Evolutionary conservation across 2,113 vertebrate species (phyloP).

Genomic region (Forbesichthys agassizii): DNA sequence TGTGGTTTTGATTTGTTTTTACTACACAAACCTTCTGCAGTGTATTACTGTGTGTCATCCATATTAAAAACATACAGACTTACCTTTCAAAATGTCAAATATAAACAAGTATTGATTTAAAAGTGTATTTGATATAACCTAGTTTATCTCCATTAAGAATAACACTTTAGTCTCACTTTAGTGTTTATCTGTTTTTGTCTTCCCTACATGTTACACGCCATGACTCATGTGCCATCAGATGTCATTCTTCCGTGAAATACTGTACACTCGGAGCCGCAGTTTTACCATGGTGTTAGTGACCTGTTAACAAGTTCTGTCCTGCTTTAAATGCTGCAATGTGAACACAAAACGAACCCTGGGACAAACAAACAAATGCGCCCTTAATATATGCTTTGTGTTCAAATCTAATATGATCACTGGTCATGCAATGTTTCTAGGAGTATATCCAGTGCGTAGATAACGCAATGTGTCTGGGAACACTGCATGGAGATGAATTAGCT

Average conservation of each 20-base stretch:
- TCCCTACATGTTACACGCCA: too few species aligned
- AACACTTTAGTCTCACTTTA: neutral
- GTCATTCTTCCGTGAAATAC: too few species aligned
- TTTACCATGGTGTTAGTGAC: too few species aligned
- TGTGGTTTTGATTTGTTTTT: neutral
- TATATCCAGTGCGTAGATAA: constrained; percentile 20
- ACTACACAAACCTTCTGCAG: neutral
- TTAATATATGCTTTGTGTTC: neutral
- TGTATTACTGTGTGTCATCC: neutral
- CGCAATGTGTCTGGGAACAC: constrained; percentile 36
- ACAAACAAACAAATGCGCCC: too few species aligned
- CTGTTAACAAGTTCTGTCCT: too few species aligned
- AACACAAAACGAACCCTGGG: too few species aligned
- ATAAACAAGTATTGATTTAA: too few species aligned
- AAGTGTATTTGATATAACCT: neutral
- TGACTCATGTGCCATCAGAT: neutral
- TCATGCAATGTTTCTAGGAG: constrained; percentile 29
- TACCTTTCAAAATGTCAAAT: too few species aligned
- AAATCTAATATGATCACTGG: constrained; percentile 19
- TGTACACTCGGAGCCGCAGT: too few species aligned
- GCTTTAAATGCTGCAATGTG: too few species aligned
- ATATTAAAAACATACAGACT: neutral
- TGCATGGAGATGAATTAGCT: constrained; percentile 41
- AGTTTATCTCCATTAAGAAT: neutral
- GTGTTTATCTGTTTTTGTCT: neutral